Evolutionary conservation across 2,113 vertebrate genomes (phyloP), one percentile per base, ranked within the genome.

Genomic region (Meles meles): DNA sequence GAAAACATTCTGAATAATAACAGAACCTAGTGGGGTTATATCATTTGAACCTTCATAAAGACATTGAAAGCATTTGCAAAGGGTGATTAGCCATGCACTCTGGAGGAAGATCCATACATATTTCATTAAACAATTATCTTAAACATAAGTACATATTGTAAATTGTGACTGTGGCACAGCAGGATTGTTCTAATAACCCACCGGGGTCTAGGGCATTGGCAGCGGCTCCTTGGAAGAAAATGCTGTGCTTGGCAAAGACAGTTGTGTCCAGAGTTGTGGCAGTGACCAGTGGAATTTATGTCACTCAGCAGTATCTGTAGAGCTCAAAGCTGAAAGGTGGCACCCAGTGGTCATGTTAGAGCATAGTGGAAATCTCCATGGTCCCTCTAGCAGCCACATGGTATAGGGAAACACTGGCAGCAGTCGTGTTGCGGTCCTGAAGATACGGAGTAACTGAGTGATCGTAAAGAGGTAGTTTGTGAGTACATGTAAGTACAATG

Each of bases 41-140:
- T 59, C 4, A 74, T 80, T 80, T 83, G 89, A 94, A 86, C 23
- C 3, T 52, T 96, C 29, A 23, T 71, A 87, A 52, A 96, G 55
- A 76, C 57, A 0, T 65, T 93, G 37, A 25, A 94, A 76, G 1
- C 23, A 85, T 79, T 94, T 92, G 29, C 37, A 80, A 97, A 95
- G n/a, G 18, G 37, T 95, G 69, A 92, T 82, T 87, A 96, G 57
- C 8, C 25, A 81, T 57, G 9, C 5, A 86, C 86, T 91, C 44
- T 94, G 42, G 37, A 95, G n/a, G 55, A 92, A 94, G 15, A 80
- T 59, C 25, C 57, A 77, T 96, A 72, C 23, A 93, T 65, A 83
- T 88, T 93, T 98, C 84, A 97, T 96, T 93, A 84, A 89, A 83
- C 27, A 88, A 65, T 83, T 93, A 93, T 67, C 37, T 94, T 93